Evolutionary conservation across 2,888 invertebrate genomes (phyloP).

Genomic region (Euproctis similis): DNA sequence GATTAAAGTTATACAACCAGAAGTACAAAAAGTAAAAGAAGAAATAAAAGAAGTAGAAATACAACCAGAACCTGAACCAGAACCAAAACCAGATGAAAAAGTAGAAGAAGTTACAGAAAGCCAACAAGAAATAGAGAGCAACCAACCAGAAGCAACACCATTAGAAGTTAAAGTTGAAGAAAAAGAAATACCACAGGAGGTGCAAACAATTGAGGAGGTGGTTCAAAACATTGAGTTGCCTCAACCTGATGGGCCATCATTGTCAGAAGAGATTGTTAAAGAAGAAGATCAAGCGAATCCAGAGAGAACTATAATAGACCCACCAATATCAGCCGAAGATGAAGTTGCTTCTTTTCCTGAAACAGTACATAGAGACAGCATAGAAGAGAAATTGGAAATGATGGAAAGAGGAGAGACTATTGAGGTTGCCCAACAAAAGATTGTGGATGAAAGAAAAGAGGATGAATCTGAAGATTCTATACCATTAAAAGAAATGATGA

Average conservation of each 20-base stretch:
- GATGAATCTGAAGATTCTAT: slow-evolving; percentile 59
- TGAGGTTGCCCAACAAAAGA: slow-evolving; percentile 20
- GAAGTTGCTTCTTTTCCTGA: slow-evolving; percentile 14
- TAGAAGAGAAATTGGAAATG: slow-evolving; percentile 21
- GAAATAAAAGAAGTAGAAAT: slow-evolving; percentile 35
- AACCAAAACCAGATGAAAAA: slow-evolving; percentile 9
- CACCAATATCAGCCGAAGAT: slow-evolving; percentile 20
- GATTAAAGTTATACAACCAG: slow-evolving; percentile 61
- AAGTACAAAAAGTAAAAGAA: slow-evolving; percentile 50
- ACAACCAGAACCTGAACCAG: slow-evolving; percentile 9
- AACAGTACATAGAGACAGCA: slow-evolving; percentile 10
- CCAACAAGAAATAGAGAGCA: slow-evolving; percentile 6
- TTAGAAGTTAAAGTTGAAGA: slow-evolving; percentile 1
- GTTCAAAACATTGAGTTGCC: slow-evolving; percentile 3
- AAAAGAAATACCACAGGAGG: no score
- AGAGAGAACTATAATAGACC: slow-evolving; percentile 11
- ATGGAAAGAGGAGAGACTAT: slow-evolving; percentile 18
- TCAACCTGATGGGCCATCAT: slow-evolving; percentile 11
- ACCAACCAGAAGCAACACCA: slow-evolving; percentile 5
- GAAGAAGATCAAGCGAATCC: slow-evolving; percentile 4
- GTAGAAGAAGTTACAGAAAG: slow-evolving; percentile 10
- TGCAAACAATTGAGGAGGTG: slow-evolving; percentile 2
- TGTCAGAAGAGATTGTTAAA: slow-evolving; percentile 1
- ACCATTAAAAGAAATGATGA: slow-evolving; percentile 52
- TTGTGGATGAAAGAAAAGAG: slow-evolving; percentile 39